Evolutionary conservation across 1,140 invertebrate genomes (phyloP).

Genomic region (Pogonognathellus flavescens): DNA sequence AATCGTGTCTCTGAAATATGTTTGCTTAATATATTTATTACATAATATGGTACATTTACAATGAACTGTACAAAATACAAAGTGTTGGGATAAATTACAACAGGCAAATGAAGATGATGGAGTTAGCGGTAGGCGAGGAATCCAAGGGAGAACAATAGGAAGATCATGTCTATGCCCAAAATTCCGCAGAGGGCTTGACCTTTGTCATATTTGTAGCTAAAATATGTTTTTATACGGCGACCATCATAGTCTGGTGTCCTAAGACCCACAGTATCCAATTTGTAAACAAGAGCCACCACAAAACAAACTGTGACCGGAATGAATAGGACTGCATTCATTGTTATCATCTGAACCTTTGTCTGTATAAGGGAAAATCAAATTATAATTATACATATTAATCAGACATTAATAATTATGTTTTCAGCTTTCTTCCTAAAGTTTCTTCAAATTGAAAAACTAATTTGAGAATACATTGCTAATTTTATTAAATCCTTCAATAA

Average conservation of each 20-base stretch:
- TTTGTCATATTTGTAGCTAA: conserved; percentile 35
- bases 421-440: neutral
- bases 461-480: no score
- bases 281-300: neutral
- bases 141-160: neutral
- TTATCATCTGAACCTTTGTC: neutral
- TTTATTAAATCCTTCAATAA: no score
- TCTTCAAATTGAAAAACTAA: neutral
- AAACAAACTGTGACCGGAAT: neutral
- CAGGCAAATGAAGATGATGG: neutral
- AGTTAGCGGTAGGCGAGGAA: neutral
- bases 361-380: conserved; percentile 3
- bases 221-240: neutral
- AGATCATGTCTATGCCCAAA: neutral
- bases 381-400: neutral
- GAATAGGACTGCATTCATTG: neutral
- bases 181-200: conserved; percentile 15
- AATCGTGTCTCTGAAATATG: no score
- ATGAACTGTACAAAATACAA: no score
- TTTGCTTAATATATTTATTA: no score
- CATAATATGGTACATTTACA: no score
- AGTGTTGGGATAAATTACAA: no score
- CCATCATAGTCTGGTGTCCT: conserved; percentile 6
- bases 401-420: neutral
- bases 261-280: conserved; percentile 8